Evolutionary conservation across 2,797 vertebrate genomes (phyloP).

Genomic region (Odontamblyopus lacepedii): DNA sequence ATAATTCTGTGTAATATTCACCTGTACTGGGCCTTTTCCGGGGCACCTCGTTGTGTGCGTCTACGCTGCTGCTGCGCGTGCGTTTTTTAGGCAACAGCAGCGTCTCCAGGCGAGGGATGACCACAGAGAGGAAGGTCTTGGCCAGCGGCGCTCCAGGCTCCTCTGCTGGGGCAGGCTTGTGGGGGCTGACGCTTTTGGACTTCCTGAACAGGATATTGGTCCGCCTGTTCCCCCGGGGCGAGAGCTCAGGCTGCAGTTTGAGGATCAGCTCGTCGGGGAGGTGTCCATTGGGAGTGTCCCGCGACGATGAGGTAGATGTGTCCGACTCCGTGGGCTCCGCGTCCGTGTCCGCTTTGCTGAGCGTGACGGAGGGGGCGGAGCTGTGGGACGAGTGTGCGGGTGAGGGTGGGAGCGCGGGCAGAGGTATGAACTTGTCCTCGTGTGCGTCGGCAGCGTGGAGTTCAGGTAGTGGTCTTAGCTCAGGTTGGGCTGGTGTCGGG

Average conservation of each 20-base stretch:
- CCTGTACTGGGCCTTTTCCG: slow-evolving; percentile 93
- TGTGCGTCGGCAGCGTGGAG: slow-evolving; percentile 58
- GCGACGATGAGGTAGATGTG: slow-evolving; percentile 83
- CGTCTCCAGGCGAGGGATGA: slow-evolving; percentile 97
- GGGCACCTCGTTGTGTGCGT: slow-evolving; percentile 85
- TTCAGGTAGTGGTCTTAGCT: slow-evolving; percentile 58
- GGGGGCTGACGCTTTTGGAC: slow-evolving; percentile 94
- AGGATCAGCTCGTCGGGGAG: slow-evolving; percentile 79
- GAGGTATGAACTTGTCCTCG: slow-evolving; percentile 85
- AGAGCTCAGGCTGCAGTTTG: slow-evolving; percentile 79
- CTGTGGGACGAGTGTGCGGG: slow-evolving; percentile 80
- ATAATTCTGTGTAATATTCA: slow-evolving; percentile 47
- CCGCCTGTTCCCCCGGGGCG: slow-evolving; percentile 85
- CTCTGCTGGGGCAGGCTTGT: slow-evolving; percentile 85
- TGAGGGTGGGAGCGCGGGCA: slow-evolving; percentile 83
- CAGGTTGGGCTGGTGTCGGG: slow-evolving; percentile 63
- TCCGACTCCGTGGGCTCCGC: slow-evolving; percentile 85
- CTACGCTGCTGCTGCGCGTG: slow-evolving; percentile 87
- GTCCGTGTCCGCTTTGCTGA: slow-evolving; percentile 82
- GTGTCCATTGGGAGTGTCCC: slow-evolving; percentile 82
- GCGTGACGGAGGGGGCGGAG: slow-evolving; percentile 84
- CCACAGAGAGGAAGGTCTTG: slow-evolving; percentile 98
- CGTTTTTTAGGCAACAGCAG: slow-evolving; percentile 95
- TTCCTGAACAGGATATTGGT: slow-evolving; percentile 92
- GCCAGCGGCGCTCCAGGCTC: slow-evolving; percentile 86